phyloP scores from a whole-genome alignment of 2,888 invertebrate genomes.

The Aleiodes alternator region DNA sequence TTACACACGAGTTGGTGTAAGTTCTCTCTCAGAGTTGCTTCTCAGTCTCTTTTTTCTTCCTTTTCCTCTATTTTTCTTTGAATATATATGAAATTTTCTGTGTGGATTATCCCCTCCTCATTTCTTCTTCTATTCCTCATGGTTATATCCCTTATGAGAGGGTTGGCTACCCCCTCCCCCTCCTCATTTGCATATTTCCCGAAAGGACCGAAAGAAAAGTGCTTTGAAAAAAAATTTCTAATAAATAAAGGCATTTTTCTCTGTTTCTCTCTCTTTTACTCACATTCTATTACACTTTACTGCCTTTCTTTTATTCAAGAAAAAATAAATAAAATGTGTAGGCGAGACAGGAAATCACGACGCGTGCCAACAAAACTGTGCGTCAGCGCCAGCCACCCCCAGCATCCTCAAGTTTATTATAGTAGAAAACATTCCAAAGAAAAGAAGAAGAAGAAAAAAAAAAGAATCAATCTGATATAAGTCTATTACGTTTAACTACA shows the following conservation, averaged over 20 bases:
- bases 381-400: constrained; percentile 62
- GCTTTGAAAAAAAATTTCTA: constrained; percentile 16
- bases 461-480: constrained; percentile 41
- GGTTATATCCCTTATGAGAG: no score
- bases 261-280: constrained; percentile 13
- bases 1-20: constrained; percentile 12
- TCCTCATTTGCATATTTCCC: constrained; percentile 31
- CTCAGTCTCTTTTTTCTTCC: no score
- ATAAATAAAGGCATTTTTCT: constrained; percentile 13
- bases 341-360: constrained; percentile 57
- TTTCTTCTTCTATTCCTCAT: no score
- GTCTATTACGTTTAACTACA: constrained; percentile 49
- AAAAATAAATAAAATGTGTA: constrained; percentile 25
- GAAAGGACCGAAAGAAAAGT: not conserved
- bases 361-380: constrained; percentile 70
- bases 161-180: constrained; percentile 66
- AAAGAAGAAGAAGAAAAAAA: no score
- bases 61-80: constrained; percentile 49
- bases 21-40: no score
- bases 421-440: not conserved
- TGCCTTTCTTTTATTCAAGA: constrained; percentile 31
- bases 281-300: constrained; percentile 33
- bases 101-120: not conserved
- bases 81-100: constrained; percentile 52
- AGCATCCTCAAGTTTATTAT: constrained; percentile 49